Conservation (phyloP, 2,888 invertebrate species). For the Oscheius sp. region DNA sequence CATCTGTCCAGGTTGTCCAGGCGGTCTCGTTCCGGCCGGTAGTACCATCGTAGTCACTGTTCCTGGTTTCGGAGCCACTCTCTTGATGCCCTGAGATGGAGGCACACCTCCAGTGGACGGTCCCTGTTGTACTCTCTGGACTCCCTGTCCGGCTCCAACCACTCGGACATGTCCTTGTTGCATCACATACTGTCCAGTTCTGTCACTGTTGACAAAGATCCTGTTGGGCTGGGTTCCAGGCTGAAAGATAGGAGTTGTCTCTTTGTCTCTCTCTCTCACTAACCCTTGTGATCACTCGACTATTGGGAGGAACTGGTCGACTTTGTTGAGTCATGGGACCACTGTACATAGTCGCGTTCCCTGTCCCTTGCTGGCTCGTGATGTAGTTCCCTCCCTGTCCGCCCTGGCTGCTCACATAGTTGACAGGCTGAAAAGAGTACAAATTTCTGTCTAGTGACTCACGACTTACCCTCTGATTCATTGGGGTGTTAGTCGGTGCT, state of each 20-base stretch:
- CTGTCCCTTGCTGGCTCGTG: constrained; percentile 9
- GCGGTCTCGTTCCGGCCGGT: background rate
- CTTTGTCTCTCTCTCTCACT: constrained; percentile 1
- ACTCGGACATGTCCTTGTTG: constrained; percentile 5
- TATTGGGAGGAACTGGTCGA: background rate
- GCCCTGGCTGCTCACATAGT: background rate
- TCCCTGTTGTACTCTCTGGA: constrained; percentile 13
- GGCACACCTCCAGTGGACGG: background rate
- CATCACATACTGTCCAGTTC: constrained; percentile 2
- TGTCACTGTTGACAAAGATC: constrained; percentile 17
- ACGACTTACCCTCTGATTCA: background rate
- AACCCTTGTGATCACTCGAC: constrained; percentile 18
- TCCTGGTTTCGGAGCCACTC: constrained; percentile 18
- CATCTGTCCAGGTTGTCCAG: constrained; percentile 5
- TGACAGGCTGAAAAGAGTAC: constrained; percentile 1
- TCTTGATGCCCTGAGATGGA: background rate
- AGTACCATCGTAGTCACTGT: constrained; percentile 17
- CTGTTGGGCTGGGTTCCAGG: constrained; percentile 6
- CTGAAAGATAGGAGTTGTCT: background rate
- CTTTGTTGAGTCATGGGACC: background rate
- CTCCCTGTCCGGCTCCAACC: background rate
- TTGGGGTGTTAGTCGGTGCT: constrained; percentile 9
- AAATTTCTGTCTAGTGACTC: background rate
- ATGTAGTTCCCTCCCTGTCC: constrained; percentile 12
- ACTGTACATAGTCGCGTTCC: background rate